These are phyloP conservation scores for Cricetomys ansorgei DNA, from an alignment of 2,113 vertebrate genomes.

Conservation along the genomic window DNA sequence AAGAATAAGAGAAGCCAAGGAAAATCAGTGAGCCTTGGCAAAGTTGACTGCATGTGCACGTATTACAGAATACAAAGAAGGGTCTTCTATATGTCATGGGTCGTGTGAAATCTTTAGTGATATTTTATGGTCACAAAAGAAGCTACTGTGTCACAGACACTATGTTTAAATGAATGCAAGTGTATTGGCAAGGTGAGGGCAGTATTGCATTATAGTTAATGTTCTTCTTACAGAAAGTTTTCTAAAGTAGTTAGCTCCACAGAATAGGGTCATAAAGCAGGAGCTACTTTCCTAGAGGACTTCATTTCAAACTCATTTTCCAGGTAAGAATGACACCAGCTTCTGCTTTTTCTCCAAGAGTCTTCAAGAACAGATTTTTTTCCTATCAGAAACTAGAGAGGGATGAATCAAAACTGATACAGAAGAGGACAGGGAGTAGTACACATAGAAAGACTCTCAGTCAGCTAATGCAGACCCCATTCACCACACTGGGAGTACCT, in stretches of 20 bases:
- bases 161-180: not conserved
- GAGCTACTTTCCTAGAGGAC: slow-evolving; percentile 46
- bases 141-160: not conserved
- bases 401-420: slow-evolving; percentile 62
- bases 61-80: not conserved
- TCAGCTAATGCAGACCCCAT: not conserved
- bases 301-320: slow-evolving; percentile 72
- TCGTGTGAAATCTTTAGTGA: not conserved
- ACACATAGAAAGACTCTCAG: not conserved
- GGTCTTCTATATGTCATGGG: not conserved
- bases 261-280: slow-evolving; percentile 51
- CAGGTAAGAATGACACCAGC: slow-evolving; percentile 43
- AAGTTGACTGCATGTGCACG: not conserved
- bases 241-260: slow-evolving; percentile 41
- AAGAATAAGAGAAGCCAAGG: not conserved
- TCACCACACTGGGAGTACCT: slow-evolving; percentile 21
- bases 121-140: not conserved
- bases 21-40: not conserved
- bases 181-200: not conserved
- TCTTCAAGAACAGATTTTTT: slow-evolving; percentile 59
- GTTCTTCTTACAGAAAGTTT: slow-evolving; percentile 44
- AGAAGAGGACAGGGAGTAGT: slow-evolving; percentile 55
- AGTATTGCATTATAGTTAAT: slow-evolving; percentile 14
- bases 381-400: slow-evolving; percentile 42
- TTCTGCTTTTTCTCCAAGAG: slow-evolving; percentile 65